Percentiles rank a stretch among this genome's conserved stretches.
Conservation (phyloP, 2,888 invertebrate genomes). For the Heterodera filipjevi region DNA sequence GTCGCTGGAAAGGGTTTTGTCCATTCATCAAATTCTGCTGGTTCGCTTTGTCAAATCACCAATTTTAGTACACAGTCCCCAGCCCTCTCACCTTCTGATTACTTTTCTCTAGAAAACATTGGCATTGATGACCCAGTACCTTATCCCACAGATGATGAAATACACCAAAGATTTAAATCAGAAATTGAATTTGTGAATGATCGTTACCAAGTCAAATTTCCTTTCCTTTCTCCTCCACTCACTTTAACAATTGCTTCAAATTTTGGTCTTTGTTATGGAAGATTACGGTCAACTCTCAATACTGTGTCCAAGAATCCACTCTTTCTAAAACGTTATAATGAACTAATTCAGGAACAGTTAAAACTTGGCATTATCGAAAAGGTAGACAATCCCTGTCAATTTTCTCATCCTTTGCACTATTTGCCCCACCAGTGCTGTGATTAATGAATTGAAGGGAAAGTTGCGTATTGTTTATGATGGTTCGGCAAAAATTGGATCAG, state of each 20-base stretch:
- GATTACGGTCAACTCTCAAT: conserved; percentile 6
- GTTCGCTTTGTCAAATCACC: neutral
- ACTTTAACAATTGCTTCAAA: conserved; percentile 2
- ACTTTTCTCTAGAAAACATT: neutral
- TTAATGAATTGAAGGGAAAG: neutral
- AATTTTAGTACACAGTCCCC: neutral
- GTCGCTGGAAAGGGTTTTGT: neutral
- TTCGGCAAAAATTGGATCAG: neutral
- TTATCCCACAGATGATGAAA: neutral
- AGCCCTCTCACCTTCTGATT: neutral
- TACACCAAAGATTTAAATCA: neutral
- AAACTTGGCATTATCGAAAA: conserved; percentile 41
- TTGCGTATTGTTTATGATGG: conserved; percentile 12
- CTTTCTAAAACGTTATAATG: conserved; percentile 34
- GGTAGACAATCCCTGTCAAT: conserved; percentile 21
- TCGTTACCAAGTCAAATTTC: conserved; percentile 11
- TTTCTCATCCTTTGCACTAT: conserved; percentile 16
- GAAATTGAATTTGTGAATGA: neutral
- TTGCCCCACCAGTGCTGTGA: conserved; percentile 6
- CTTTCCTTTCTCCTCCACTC: neutral
- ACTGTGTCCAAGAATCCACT: conserved; percentile 3
- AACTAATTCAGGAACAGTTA: conserved; percentile 41
- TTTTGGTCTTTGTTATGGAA: conserved; percentile 14
- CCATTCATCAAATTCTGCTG: neutral
- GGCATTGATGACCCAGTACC: neutral